A percentile compares a stretch with the other conserved stretches of the same genome.
These are phyloP conservation scores for Drosophila funebris DNA, from an alignment of 1,140 invertebrate genomes.

Conservation along the genomic window DNA sequence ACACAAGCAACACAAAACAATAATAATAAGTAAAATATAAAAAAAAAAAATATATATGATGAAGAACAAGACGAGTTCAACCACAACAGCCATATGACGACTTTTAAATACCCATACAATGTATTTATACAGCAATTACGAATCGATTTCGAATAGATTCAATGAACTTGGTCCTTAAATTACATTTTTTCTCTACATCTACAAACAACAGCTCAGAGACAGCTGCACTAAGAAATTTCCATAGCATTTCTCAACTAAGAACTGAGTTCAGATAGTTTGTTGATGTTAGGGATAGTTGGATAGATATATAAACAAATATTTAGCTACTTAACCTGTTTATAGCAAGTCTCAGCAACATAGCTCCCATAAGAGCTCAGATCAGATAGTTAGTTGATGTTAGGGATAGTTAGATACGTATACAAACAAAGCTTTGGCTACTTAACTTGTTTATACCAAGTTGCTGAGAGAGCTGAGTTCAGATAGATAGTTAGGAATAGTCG, in stretches of 20 bases:
- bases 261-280: background rate
- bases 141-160: background rate
- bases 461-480: too few relatives aligned
- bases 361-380: background rate
- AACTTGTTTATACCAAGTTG: too few relatives aligned
- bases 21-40: conserved; percentile 3
- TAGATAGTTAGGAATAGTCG: too few relatives aligned
- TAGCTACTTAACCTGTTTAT: background rate
- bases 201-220: background rate
- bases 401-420: too few relatives aligned
- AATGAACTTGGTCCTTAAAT: too few relatives aligned
- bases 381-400: background rate
- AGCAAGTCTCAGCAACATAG: background rate
- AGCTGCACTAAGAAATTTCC: background rate
- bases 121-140: background rate
- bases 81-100: background rate
- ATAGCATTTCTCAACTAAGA: background rate
- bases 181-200: too few relatives aligned
- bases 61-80: background rate
- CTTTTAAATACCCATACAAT: background rate
- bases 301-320: background rate
- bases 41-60: background rate
- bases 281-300: background rate
- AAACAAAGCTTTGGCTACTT: too few relatives aligned
- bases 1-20: background rate